Conservation (phyloP, 2,113 vertebrate species). For the Sorex fumeus region DNA sequence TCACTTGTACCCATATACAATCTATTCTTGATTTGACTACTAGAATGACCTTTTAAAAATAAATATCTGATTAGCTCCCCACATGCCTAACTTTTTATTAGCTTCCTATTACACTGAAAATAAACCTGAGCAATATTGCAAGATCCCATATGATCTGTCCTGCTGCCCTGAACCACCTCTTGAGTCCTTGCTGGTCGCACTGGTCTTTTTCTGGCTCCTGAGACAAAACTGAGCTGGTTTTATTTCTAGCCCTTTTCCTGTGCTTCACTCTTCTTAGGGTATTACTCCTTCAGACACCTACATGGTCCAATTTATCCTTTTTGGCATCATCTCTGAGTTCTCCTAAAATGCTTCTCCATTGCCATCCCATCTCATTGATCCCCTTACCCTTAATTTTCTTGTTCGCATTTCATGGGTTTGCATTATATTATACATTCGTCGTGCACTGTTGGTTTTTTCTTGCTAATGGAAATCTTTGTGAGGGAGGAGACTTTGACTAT, state of each 20-base stretch:
- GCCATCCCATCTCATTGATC: background rate
- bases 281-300: background rate
- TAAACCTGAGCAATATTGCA: background rate
- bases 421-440: background rate
- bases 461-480: background rate
- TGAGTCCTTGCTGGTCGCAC: no score
- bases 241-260: background rate
- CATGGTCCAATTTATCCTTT: background rate
- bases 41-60: background rate
- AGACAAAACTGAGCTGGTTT: background rate
- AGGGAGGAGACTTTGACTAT: conserved; percentile 14
- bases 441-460: background rate
- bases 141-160: background rate
- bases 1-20: background rate
- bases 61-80: background rate
- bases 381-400: background rate
- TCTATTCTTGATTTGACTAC: background rate
- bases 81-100: background rate
- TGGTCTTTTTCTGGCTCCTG: no score
- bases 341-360: no score
- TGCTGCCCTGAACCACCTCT: background rate
- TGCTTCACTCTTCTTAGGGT: background rate
- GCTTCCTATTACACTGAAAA: background rate
- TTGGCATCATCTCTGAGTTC: no score
- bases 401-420: background rate